Base-by-base conservation (phyloP, 2,113 vertebrate species). In the Genyomyrus donnyi region DNA sequence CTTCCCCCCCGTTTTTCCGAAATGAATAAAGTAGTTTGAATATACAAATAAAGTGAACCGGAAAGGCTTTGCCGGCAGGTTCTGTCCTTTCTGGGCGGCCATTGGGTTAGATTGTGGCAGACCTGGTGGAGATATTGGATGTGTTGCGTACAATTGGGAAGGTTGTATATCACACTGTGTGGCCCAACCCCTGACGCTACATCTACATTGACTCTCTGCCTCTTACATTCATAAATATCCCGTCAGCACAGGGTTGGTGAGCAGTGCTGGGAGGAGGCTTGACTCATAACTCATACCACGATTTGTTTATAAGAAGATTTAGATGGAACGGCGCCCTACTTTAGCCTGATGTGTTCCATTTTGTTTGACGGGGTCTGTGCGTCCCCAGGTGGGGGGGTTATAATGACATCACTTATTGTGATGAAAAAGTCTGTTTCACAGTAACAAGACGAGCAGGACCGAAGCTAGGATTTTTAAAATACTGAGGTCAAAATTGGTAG, bases 61-160 rank as follows among this genome's bases (percentile, higher is more conserved):
- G 88, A 90, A 58, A 87, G 89, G 90, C 88, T 90, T 45, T 92
- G 93, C 93, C 93, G 91, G 86, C 91, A 89, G 91, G 58, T 91
- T 84, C 77, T 90, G 90, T 90, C 86, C 86, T 90, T 88, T 90
- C 91, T 91, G 89, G 89, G 46, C 66, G 5, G 19, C 77, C 35
- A 88, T 91, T 91, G 92, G 92, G 93, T 91, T 94, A 94, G 94
- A 93, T 94, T 95, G 95, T 95, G 93, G 95, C 93, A 94, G 96
- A 95, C 96, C 95, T 96, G 95, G 96, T 94, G 93, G 95, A 95
- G 95, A 96, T 96, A 97, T 96, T 96, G 95, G 92, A 92, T 95
- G 93, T 94, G 94, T 90, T 96, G 95, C 90, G 93, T 95, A 93
- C 96, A 95, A 96, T 96, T 96, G 95, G 96, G 95, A 96, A 95